Base-by-base conservation (phyloP, 2,888 invertebrate species). In the Aphodius granarius region DNA sequence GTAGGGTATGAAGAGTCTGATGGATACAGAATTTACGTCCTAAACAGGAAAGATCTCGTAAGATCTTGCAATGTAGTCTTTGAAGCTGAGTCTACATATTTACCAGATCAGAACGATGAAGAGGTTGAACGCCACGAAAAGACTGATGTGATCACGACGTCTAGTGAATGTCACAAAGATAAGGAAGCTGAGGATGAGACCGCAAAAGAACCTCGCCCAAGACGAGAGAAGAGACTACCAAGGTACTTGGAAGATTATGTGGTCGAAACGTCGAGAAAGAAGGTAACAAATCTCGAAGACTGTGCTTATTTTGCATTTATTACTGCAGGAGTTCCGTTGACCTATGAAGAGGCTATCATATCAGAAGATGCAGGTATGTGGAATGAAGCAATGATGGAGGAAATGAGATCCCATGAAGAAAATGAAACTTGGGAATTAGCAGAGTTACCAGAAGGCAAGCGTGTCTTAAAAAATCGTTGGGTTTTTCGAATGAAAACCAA, bases 391-490 rank as follows among this genome's bases (percentile, higher is more conserved):
- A 77, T 80, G 77, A 16, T 82, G 62, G 77, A 72, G 18, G 82
- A 84, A 81, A 81, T 83, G 19, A 66, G 63, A 17, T 81, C 83
- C 16, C 73, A 84, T 16, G 75, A 81, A 22, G 81, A 83, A 78
- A 84, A 84, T 76, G 15, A 80, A 21, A 84, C 82, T 0, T 84
- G 83, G 82, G 74, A 66, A 23, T 76, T 84, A 5, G 74, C 73
- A 63, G 68, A 79, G 15, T 23, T 81, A 71, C 83, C 83, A 68
- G 6, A 43, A 77, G 82, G 79, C 63, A 73, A 77, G 6, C 82
- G 80, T 63, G 79, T 78, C 1, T 79, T 83, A 63, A 76, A 78
- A 68, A 80, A 79, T 76, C 81, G 80, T 66, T 84, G 83, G 83
- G 81, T 84, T 18, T 83, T 77, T 73, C 77, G 75, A 71, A 20